Percentiles rank a stretch among this genome's conserved stretches.
These are phyloP conservation scores for Globodera rostochiensis DNA, from an alignment of 1,140 invertebrate species.

Conservation along the genomic window DNA sequence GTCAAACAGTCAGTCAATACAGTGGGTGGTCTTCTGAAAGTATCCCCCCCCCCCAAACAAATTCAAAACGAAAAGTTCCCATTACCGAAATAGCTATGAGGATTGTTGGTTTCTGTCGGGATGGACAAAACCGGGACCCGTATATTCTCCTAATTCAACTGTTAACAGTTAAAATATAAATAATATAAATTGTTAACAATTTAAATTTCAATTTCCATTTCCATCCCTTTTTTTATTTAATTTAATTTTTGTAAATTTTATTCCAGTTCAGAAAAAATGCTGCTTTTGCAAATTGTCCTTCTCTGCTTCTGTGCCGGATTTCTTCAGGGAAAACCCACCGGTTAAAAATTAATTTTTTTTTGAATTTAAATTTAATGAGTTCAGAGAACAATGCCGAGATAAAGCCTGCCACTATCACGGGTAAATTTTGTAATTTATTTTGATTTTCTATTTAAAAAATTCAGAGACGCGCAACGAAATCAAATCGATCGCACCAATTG, in stretches of 20 bases:
- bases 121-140: too few relatives aligned
- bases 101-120: too few relatives aligned
- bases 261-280: not conserved
- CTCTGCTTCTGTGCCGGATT: not conserved
- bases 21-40: too few relatives aligned
- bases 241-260: not conserved
- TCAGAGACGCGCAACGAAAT: not conserved
- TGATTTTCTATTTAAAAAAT: not conserved
- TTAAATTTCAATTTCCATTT: not conserved
- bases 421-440: not conserved
- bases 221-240: not conserved
- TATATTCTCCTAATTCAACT: too few relatives aligned
- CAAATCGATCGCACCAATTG: not conserved
- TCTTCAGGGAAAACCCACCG: not conserved
- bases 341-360: not conserved
- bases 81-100: too few relatives aligned
- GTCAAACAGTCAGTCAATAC: too few relatives aligned
- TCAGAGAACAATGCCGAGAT: not conserved
- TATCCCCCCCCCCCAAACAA: too few relatives aligned
- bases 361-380: not conserved
- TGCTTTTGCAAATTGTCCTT: not conserved
- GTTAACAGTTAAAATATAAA: too few relatives aligned
- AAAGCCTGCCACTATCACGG: not conserved
- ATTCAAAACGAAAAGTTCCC: too few relatives aligned
- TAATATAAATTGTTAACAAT: too few relatives aligned